Conservation (phyloP, 2,797 vertebrate genomes). For the Typhlichthys eigenmanni region DNA sequence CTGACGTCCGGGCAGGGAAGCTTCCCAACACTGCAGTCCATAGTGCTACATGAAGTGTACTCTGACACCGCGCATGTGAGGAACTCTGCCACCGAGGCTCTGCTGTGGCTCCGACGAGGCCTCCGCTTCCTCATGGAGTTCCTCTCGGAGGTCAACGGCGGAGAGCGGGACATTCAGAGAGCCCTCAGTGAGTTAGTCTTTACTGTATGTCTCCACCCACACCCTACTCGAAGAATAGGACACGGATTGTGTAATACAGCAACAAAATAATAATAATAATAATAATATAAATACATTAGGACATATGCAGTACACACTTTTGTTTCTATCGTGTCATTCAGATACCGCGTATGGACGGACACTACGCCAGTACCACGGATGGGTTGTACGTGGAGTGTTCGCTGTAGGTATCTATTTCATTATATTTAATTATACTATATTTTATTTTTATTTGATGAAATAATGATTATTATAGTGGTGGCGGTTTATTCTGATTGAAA, state of each 20-base stretch:
- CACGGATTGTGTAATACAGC: too few species aligned
- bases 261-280: too few species aligned
- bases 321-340: constrained; percentile 44
- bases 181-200: constrained; percentile 87
- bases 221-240: background rate
- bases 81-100: constrained; percentile 95
- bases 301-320: background rate
- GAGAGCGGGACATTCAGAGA: constrained; percentile 88
- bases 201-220: too few species aligned
- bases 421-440: too few species aligned
- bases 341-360: constrained; percentile 95
- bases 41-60: constrained; percentile 89
- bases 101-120: constrained; percentile 94
- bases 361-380: constrained; percentile 92
- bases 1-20: constrained; percentile 85
- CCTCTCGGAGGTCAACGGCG: constrained; percentile 87
- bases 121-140: constrained; percentile 97
- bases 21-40: constrained; percentile 93
- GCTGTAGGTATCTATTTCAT: constrained; percentile 81
- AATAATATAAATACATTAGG: background rate
- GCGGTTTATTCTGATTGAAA: too few species aligned
- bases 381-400: constrained; percentile 97
- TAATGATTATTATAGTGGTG: too few species aligned
- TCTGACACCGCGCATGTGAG: constrained; percentile 83
- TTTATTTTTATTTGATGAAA: too few species aligned